Percentiles rank a stretch among this genome's conserved stretches.
phyloP scores from a whole-genome alignment of 2,797 vertebrate genomes.

The Cyclura pinguis region DNA sequence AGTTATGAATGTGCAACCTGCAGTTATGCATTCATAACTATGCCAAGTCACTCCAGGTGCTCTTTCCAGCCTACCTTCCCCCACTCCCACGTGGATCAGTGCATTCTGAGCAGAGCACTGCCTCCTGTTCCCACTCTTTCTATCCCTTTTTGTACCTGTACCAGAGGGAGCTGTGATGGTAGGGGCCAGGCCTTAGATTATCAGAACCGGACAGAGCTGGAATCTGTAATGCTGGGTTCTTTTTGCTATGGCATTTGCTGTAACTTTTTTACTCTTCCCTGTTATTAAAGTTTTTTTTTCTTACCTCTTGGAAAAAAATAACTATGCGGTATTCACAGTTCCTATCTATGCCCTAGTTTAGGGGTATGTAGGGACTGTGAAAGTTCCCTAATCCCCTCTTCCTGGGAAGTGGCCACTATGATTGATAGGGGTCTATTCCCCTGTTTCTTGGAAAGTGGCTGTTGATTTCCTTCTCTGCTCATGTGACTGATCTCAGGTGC shows the following conservation, averaged over 20 bases:
- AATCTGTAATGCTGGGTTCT: constrained; percentile 50
- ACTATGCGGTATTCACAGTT: too few species aligned
- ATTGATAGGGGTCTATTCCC: too few species aligned
- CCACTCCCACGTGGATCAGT: background rate
- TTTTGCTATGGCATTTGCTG: constrained; percentile 64
- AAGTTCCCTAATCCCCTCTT: too few species aligned
- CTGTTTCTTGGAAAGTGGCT: too few species aligned
- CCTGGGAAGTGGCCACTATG: too few species aligned
- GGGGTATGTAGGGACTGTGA: too few species aligned
- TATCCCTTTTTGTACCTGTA: constrained; percentile 31
- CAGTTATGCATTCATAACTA: too few species aligned
- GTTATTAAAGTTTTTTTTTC: constrained; percentile 80
- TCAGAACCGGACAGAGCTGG: constrained; percentile 46
- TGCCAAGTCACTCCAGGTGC: constrained; percentile 25
- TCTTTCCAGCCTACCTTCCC: background rate
- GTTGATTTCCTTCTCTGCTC: too few species aligned
- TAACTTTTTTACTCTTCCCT: constrained; percentile 68
- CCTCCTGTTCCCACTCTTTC: background rate
- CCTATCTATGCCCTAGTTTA: too few species aligned
- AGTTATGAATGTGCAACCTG: too few species aligned
- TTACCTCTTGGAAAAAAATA: constrained; percentile 61
- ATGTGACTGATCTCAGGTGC: too few species aligned
- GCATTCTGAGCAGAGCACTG: constrained; percentile 6
- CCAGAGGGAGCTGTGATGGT: constrained; percentile 28
- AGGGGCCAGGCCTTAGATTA: background rate